These are phyloP conservation scores for Dicyrtomina minuta DNA, from an alignment of 2,888 invertebrate genomes.

Conservation along the genomic window DNA sequence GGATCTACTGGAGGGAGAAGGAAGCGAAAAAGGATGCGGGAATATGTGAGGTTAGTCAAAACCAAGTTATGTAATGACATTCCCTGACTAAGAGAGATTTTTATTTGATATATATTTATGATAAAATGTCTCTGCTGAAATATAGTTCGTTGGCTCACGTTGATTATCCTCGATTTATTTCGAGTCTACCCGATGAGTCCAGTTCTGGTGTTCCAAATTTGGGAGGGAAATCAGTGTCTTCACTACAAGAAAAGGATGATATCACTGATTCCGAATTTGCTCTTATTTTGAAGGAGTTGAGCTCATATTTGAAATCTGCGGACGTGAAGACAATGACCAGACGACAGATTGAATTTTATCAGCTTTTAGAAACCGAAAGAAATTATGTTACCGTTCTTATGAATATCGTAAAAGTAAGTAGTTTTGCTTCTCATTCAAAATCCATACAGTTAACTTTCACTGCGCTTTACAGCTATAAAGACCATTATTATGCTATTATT, in stretches of 20 bases:
- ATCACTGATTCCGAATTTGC: slow-evolving; percentile 48
- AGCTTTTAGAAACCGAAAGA: slow-evolving; percentile 92
- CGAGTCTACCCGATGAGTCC: slow-evolving; percentile 63
- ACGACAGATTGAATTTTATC: slow-evolving; percentile 81
- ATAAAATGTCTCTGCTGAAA: neutral
- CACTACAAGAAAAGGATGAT: slow-evolving; percentile 37
- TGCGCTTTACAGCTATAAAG: too few species aligned
- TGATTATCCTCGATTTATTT: slow-evolving; percentile 56
- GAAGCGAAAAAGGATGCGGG: slow-evolving; percentile 49
- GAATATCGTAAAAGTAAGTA: slow-evolving; percentile 82
- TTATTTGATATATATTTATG: too few species aligned
- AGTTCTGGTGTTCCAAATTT: slow-evolving; percentile 38
- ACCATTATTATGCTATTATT: neutral
- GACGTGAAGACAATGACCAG: slow-evolving; percentile 70
- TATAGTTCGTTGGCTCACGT: slow-evolving; percentile 36
- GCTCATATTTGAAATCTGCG: slow-evolving; percentile 36
- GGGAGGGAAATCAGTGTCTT: slow-evolving; percentile 46
- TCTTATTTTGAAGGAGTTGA: slow-evolving; percentile 44
- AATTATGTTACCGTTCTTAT: slow-evolving; percentile 95
- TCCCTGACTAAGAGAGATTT: too few species aligned
- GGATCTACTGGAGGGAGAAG: slow-evolving; percentile 37
- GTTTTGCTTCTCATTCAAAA: too few species aligned
- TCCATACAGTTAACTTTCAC: too few species aligned
- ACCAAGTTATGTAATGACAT: neutral
- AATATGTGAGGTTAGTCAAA: slow-evolving; percentile 39